A percentile compares a stretch with the other conserved stretches of the same genome.
Conservation (phyloP, 2,888 invertebrate genomes). For the Tinea semifulvella region DNA sequence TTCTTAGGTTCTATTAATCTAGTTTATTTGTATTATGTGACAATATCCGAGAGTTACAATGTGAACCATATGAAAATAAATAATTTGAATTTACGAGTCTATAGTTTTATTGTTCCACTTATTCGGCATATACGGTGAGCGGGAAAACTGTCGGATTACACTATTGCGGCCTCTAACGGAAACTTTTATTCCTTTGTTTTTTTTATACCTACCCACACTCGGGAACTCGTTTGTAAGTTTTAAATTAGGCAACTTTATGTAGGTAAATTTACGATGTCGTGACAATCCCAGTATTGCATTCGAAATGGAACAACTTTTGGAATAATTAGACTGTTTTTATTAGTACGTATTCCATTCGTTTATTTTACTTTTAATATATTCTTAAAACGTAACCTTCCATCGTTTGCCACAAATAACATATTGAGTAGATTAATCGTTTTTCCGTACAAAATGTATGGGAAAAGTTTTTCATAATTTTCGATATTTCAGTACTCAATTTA, state of each 20-base stretch:
- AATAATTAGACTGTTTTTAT: conserved; percentile 9
- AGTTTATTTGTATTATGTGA: too few relatives aligned
- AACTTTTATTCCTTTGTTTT: conserved; percentile 35
- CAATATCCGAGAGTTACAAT: too few relatives aligned
- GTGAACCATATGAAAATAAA: too few relatives aligned
- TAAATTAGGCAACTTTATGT: conserved; percentile 17
- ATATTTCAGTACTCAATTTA: too few relatives aligned
- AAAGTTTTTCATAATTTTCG: too few relatives aligned
- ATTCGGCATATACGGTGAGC: conserved; percentile 21
- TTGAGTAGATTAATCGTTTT: too few relatives aligned
- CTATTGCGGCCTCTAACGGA: conserved; percentile 30
- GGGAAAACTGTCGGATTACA: conserved; percentile 36
- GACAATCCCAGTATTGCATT: conserved; percentile 19
- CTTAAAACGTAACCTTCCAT: too few relatives aligned
- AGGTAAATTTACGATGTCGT: conserved; percentile 25
- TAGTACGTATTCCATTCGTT: neutral
- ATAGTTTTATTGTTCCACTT: neutral
- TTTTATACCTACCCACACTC: conserved; percentile 26
- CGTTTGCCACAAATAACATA: too few relatives aligned
- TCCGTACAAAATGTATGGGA: too few relatives aligned
- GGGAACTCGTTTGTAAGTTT: conserved; percentile 14
- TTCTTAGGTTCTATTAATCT: too few relatives aligned
- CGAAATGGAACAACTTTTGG: conserved; percentile 20
- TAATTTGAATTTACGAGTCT: too few relatives aligned
- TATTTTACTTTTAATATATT: too few relatives aligned